These are phyloP conservation scores for Linnaemya tessellans DNA, from an alignment of 2,888 invertebrate species.

Conservation along the genomic window DNA sequence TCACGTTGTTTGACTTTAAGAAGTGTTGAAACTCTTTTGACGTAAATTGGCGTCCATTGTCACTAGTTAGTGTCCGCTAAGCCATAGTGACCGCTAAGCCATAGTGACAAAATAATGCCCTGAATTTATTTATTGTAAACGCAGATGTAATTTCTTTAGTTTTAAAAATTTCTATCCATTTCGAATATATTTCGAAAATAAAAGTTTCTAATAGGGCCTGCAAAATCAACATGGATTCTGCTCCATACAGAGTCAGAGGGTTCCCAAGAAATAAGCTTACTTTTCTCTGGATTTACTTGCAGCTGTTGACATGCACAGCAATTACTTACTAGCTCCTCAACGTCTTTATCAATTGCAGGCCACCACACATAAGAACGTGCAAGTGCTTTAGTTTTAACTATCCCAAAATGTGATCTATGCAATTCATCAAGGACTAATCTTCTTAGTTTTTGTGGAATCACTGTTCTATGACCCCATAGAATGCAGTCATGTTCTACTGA, in stretches of 20 bases:
- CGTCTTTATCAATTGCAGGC: slow-evolving; percentile 27
- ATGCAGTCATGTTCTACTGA: slow-evolving; percentile 23
- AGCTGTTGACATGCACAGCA: not conserved
- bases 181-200: slow-evolving; percentile 29
- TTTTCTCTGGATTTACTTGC: slow-evolving; percentile 28
- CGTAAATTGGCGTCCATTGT: slow-evolving; percentile 48
- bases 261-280: slow-evolving; percentile 38
- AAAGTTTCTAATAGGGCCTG: slow-evolving; percentile 41
- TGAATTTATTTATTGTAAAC: slow-evolving; percentile 32
- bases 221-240: slow-evolving; percentile 39
- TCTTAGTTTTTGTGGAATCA: slow-evolving; percentile 18
- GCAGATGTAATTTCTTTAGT: slow-evolving; percentile 42
- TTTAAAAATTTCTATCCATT: slow-evolving; percentile 45
- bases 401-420: slow-evolving; percentile 22
- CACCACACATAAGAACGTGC: slow-evolving; percentile 32
- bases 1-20: not conserved
- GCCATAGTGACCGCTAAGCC: slow-evolving; percentile 26
- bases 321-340: slow-evolving; percentile 6
- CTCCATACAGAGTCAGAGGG: slow-evolving; percentile 46
- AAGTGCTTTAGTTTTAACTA: slow-evolving; percentile 15
- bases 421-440: not conserved
- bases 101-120: slow-evolving; percentile 45
- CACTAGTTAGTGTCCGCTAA: slow-evolving; percentile 20
- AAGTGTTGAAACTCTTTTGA: slow-evolving; percentile 39
- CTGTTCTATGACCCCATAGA: slow-evolving; percentile 26